Base-by-base conservation (phyloP, 2,888 invertebrate genomes). In the Euspilapteryx auroguttella region DNA sequence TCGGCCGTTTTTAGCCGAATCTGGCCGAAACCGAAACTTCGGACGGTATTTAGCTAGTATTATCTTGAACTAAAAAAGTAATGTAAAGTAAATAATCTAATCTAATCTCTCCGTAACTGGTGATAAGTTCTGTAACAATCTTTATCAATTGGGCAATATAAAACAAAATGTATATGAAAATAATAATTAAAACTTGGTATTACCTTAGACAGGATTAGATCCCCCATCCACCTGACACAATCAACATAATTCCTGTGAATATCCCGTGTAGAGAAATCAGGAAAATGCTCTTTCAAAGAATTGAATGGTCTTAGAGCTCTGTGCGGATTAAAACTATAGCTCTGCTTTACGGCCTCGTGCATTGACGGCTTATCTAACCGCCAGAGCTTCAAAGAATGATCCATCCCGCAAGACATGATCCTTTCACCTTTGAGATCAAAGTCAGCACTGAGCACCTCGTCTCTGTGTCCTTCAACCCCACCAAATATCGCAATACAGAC, bases 171-270 rank as follows among this genome's bases (percentile, higher is more conserved):
- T n/a, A n/a, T n/a, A n/a, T n/a, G n/a, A n/a, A n/a, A n/a, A n/a
- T n/a, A n/a, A n/a, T n/a, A n/a, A n/a, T n/a, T n/a, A n/a, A n/a
- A n/a, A n/a, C n/a, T n/a, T n/a, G n/a, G n/a, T 9, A 34, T 51
- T 41, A 87, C 87, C 79, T 96, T 96, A 2, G 95, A 94, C 12
- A 96, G 75, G 30, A 98, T 85, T 51, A 96, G 89, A 55, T 94
- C 89, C 0, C 97, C 97, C 57, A 94, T 87, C 94, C 97, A 97
- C 41, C 91, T 83, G 0, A 96, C 96, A 61, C 98, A 99, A 53
- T 99, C 99, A 1, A 99, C 97, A 66, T 99, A 99, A 66, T 99
- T 99, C 31, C 93, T 84, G 58, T 99, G 99, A 37, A 99, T 92
- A 55, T 99, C 98, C 37, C 96, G 80, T 0, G 97, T 97, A 0